Percentiles rank a stretch among this genome's conserved stretches.
Evolutionary conservation across 92 coral and sea anemone species (phyloP).

Genomic region (Porites lobata): DNA sequence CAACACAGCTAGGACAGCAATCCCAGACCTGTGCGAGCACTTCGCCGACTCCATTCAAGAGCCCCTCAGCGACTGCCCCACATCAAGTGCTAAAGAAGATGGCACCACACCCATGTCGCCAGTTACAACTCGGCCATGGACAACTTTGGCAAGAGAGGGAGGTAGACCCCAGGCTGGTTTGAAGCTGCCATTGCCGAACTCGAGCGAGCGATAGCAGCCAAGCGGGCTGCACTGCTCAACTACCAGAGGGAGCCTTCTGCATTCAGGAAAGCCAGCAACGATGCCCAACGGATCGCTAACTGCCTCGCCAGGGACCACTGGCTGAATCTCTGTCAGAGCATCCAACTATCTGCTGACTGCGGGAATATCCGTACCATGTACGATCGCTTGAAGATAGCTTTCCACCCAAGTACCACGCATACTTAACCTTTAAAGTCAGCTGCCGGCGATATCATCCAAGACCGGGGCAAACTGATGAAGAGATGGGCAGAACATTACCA

Average conservation of each 20-base stretch:
- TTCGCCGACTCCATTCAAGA: constrained; percentile 29
- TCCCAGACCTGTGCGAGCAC: constrained; percentile 25
- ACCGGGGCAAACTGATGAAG: too few relatives aligned
- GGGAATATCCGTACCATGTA: background rate
- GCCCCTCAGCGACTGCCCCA: constrained; percentile 53
- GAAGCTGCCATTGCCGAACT: constrained; percentile 32
- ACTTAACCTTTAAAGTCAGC: background rate
- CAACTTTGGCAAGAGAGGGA: constrained; percentile 51
- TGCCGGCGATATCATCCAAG: background rate
- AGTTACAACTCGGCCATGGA: constrained; percentile 40
- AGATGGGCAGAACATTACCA: too few relatives aligned
- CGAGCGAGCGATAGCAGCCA: constrained; percentile 46
- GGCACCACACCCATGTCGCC: constrained; percentile 42
- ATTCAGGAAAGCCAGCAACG: constrained; percentile 5
- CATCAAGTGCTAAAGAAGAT: constrained; percentile 22
- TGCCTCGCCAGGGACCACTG: constrained; percentile 33
- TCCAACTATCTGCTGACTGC: background rate
- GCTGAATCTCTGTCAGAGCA: constrained; percentile 25
- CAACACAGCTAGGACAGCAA: background rate
- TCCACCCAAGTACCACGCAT: background rate
- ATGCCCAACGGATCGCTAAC: background rate
- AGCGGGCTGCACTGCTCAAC: background rate
- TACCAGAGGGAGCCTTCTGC: constrained; percentile 32
- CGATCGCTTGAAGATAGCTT: background rate
- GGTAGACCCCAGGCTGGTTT: constrained; percentile 54